Conservation (phyloP, 2,113 vertebrate species). For the Bos indicus region DNA sequence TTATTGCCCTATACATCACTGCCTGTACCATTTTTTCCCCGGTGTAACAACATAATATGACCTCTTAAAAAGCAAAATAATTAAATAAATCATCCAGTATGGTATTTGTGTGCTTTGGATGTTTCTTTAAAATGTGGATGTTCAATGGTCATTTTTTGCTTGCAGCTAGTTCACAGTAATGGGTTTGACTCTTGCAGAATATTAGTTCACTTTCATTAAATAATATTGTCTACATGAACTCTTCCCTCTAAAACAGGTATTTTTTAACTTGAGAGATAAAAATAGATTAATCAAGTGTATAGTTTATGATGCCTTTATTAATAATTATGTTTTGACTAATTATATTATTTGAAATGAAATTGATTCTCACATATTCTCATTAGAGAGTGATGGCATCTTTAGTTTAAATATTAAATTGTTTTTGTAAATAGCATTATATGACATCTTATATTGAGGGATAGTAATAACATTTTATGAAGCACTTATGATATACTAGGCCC, state of each 20-base stretch:
- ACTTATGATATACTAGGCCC: background rate
- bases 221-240: background rate
- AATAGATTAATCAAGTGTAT: background rate
- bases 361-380: background rate
- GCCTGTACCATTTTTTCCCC: background rate
- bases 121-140: background rate
- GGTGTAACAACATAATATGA: background rate
- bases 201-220: background rate
- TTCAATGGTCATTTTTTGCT: background rate
- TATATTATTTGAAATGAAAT: background rate
- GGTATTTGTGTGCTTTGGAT: background rate
- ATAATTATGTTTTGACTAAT: background rate
- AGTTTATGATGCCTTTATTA: background rate
- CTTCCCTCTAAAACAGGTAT: background rate
- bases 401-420: background rate
- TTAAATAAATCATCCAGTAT: background rate
- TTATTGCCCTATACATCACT: background rate
- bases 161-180: background rate
- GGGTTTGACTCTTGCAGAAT: background rate
- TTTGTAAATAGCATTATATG: background rate
- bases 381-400: background rate
- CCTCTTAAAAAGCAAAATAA: conserved; percentile 23
- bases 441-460: background rate
- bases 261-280: background rate
- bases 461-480: background rate